Conservation (phyloP, 2,888 invertebrate genomes). For the Harmothoe impar region DNA sequence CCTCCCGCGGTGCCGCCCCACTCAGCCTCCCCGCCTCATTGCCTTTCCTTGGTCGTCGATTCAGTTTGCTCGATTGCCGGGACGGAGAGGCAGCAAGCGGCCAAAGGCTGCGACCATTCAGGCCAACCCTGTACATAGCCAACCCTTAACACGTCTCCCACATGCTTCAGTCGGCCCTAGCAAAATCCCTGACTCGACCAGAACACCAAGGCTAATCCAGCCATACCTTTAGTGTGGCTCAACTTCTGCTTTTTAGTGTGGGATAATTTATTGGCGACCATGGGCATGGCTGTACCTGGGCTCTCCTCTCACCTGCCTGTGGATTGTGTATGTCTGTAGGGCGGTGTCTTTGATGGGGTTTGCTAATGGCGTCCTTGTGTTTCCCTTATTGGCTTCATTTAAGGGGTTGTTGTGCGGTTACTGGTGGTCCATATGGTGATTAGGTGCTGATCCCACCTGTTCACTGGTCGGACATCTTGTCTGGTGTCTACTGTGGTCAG, state of each 20-base stretch:
- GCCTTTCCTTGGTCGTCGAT: neutral
- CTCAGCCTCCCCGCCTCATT: neutral
- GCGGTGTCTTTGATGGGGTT: neutral
- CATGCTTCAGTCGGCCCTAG: constrained; percentile 8
- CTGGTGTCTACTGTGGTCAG: neutral
- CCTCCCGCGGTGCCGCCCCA: neutral
- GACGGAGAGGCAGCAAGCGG: neutral
- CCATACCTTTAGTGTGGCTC: neutral
- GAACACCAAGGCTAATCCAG: neutral
- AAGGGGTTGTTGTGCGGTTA: neutral
- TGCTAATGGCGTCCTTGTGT: constrained; percentile 12
- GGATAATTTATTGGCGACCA: neutral
- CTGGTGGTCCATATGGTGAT: neutral
- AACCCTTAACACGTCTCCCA: neutral
- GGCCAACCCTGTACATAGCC: neutral
- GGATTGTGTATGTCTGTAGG: neutral
- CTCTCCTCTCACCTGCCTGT: neutral
- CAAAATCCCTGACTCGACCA: constrained; percentile 13
- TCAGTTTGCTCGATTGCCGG: constrained; percentile 49
- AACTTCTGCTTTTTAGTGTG: no score
- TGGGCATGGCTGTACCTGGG: neutral
- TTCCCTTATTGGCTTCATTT: constrained; percentile 23
- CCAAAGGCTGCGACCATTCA: neutral
- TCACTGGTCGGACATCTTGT: neutral
- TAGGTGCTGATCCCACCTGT: constrained; percentile 24